Base-by-base conservation (phyloP, 2,113 vertebrate species). In the Puffinus mauretanicus region DNA sequence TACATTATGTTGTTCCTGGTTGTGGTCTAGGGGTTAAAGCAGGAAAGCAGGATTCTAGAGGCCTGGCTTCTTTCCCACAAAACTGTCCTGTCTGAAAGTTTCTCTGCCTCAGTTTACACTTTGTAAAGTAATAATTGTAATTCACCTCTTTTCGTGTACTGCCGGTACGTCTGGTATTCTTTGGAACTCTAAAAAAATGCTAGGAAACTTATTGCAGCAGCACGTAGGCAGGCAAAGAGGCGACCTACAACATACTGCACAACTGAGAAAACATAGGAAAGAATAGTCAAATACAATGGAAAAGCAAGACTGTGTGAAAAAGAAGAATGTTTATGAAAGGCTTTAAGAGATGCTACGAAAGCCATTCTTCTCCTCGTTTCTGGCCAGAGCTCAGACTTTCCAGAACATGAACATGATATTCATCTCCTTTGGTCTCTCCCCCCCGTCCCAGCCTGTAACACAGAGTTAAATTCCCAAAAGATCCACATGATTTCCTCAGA, bases 21-120 rank as follows among this genome's bases (percentile, higher is more conserved):
- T 95, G 64, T 71, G 93, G 75, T 88, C 67, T 84, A 73, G 71
- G 55, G 64, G 71, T 86, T 93, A 94, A 92, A 94, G 58, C 47
- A 95, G 70, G 42, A 62, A 88, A 93, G 52, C 6, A 1, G n/a
- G 46, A 90, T 91, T 96, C 61, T 64, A 92, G 91, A 84, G 49
- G 17, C 20, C 54, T 95, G 60, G 13, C 10, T 77, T 70, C n/a
- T 90, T 64, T 85, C 46, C 44, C 17, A 30, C 14, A 78, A 44
- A 89, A 60, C 34, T 70, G 13, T 40, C 85, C 25, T 30, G 14
- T 44, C 54, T 64, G 38, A 54, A 92, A 80, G 17, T 47, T 93
- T 87, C 79, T 86, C 49, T 94, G 82, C 29, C 75, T 93, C 62
- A 75, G 32, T 91, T 93, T 93, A 60, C 7, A 30, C 34, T 82